Evolutionary conservation across 2,888 invertebrate genomes (phyloP).

Genomic region (Altica lythri): DNA sequence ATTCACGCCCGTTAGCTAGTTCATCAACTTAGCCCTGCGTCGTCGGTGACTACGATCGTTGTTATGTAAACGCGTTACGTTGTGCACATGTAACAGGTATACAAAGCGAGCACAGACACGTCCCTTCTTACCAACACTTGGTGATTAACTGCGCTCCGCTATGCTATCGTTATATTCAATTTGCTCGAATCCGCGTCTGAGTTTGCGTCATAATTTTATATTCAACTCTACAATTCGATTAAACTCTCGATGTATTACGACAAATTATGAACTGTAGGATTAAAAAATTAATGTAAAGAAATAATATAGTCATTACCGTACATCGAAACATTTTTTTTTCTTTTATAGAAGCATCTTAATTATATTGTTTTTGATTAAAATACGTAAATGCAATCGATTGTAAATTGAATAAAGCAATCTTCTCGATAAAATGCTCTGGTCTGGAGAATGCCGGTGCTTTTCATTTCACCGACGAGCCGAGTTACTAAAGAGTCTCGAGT

Average conservation of each 20-base stretch:
- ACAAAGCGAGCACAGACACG: not conserved
- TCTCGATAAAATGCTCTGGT: too few species aligned
- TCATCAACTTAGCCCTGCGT: constrained; percentile 18
- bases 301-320: constrained; percentile 1
- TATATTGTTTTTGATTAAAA: too few species aligned
- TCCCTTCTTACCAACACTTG: not conserved
- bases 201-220: too few species aligned
- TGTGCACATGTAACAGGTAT: constrained; percentile 36
- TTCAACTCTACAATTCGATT: too few species aligned
- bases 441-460: too few species aligned
- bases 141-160: constrained; percentile 8
- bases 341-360: too few species aligned
- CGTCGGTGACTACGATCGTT: constrained; percentile 21
- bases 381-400: too few species aligned
- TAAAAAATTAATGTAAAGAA: not conserved
- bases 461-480: too few species aligned
- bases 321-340: too few species aligned
- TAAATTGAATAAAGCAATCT: too few species aligned
- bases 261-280: not conserved
- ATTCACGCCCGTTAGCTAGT: constrained; percentile 13
- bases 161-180: not conserved
- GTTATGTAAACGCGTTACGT: constrained; percentile 40
- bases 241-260: too few species aligned
- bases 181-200: not conserved
- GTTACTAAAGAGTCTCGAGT: too few species aligned